Conservation (phyloP, 2,113 vertebrate genomes). For the Notarius lentiginosus region DNA sequence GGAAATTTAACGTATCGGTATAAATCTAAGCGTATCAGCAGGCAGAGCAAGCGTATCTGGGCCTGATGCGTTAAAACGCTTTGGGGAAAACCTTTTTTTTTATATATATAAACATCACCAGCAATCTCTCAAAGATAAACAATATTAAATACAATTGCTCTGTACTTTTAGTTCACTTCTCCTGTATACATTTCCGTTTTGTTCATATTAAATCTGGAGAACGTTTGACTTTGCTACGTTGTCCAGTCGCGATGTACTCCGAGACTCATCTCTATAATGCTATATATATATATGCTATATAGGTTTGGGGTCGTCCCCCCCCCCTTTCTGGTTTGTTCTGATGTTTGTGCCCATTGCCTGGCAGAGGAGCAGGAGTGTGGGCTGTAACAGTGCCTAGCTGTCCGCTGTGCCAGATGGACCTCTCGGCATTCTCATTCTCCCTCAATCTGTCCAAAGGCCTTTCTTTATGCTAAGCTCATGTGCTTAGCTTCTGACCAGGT, state of each 20-base stretch:
- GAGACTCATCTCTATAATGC: neutral
- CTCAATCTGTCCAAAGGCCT: constrained; percentile 15
- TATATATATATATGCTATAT: neutral
- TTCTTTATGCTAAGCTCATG: constrained; percentile 4
- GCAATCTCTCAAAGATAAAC: neutral
- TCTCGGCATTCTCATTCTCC: neutral
- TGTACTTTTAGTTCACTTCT: neutral
- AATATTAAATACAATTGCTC: neutral
- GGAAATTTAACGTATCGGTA: no score
- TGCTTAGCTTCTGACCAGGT: constrained; percentile 4
- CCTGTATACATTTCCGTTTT: neutral
- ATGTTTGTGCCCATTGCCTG: constrained; percentile 44
- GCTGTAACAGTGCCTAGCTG: constrained; percentile 31
- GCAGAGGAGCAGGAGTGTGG: constrained; percentile 36
- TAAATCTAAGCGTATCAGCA: no score
- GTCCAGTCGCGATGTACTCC: no score
- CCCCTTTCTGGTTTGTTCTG: constrained; percentile 37
- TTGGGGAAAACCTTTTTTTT: no score
- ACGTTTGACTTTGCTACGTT: neutral
- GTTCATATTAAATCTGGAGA: neutral
- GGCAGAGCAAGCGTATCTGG: no score
- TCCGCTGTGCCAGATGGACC: constrained; percentile 43
- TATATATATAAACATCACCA: neutral
- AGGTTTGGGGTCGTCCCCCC: neutral
- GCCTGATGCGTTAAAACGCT: no score